Percentiles rank a stretch among this genome's conserved stretches.
Conservation (phyloP, 2,797 vertebrate species). For the Phataginus tetradactyla region DNA sequence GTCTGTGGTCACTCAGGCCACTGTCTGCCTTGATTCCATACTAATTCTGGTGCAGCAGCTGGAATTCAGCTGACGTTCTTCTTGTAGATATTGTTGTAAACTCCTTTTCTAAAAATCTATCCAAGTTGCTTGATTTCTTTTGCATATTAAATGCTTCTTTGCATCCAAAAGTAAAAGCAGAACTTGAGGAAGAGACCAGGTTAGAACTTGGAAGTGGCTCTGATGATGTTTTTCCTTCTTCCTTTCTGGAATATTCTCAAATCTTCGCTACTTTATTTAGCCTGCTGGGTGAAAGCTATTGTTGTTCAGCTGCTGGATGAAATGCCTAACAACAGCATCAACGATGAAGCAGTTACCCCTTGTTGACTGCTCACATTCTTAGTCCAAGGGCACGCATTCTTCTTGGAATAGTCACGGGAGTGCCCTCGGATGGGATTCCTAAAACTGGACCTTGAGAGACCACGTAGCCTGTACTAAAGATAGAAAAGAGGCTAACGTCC, state of each 20-base stretch:
- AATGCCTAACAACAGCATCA: neutral
- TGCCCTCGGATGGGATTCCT: neutral
- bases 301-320: neutral
- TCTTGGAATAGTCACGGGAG: neutral
- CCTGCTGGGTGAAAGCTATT: neutral
- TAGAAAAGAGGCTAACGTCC: neutral
- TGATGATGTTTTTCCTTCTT: neutral
- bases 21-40: neutral
- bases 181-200: neutral
- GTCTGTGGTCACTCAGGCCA: neutral
- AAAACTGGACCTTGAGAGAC: neutral
- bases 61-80: slow-evolving; percentile 18
- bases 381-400: fast-evolving
- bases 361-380: neutral
- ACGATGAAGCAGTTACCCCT: neutral
- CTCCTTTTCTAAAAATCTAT: neutral
- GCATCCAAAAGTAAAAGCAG: neutral
- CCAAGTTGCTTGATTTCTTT: neutral
- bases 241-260: neutral
- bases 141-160: neutral
- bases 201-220: neutral
- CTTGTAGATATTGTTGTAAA: neutral
- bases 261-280: neutral
- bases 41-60: neutral
- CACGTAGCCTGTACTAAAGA: neutral